phyloP scores from a whole-genome alignment of 1,140 invertebrate genomes.

The Pseudobourletiella spinata region DNA sequence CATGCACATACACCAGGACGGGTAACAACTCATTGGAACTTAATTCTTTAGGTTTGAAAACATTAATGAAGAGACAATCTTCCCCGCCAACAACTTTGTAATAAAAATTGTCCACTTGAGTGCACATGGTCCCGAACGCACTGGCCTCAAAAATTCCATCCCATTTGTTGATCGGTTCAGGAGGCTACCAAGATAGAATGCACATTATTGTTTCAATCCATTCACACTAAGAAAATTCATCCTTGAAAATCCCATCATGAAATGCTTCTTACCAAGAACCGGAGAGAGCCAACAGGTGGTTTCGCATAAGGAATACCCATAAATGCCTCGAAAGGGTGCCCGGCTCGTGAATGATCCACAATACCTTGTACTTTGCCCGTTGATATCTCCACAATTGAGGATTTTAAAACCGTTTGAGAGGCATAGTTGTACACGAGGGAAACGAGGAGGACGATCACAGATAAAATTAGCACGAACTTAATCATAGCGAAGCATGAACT shows the following conservation, averaged over 20 bases:
- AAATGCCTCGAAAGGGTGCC: background rate
- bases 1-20: background rate
- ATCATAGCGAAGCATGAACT: background rate
- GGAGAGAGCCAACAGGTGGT: background rate
- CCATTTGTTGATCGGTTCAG: background rate
- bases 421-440: too few species aligned
- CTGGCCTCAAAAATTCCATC: background rate
- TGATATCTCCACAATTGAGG: background rate
- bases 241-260: background rate
- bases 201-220: background rate
- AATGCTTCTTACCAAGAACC: background rate
- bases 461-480: too few species aligned
- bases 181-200: background rate
- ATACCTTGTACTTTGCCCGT: background rate
- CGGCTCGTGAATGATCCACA: background rate
- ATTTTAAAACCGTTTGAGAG: background rate
- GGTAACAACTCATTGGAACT: background rate
- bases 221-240: background rate
- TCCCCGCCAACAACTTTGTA: background rate
- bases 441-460: too few species aligned
- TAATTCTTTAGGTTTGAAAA: background rate
- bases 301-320: background rate
- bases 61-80: constrained; percentile 1
- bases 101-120: background rate
- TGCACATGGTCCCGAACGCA: background rate